These are phyloP conservation scores for Bombus huntii DNA, from an alignment of 1,140 invertebrate genomes.

Conservation along the genomic window DNA sequence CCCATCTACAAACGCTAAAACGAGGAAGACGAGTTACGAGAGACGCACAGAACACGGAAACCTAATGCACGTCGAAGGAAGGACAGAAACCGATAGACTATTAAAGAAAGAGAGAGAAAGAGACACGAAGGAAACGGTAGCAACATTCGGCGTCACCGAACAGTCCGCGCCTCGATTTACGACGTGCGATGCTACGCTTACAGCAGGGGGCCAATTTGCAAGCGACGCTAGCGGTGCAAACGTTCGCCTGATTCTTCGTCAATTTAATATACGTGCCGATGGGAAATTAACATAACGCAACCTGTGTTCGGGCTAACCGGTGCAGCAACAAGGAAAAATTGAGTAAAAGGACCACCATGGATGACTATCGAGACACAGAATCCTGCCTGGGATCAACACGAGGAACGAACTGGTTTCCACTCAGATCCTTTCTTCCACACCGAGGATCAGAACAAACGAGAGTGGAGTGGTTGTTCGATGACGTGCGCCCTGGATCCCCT, in stretches of 20 bases:
- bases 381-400: neutral
- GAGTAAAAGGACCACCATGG: neutral
- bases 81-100: neutral
- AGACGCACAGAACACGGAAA: neutral
- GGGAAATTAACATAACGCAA: neutral
- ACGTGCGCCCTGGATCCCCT: constrained; percentile 44
- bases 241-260: neutral
- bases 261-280: constrained; percentile 29
- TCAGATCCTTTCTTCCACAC: constrained; percentile 25
- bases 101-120: neutral
- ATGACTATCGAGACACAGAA: too few species aligned
- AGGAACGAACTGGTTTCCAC: constrained; percentile 57
- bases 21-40: neutral
- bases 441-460: constrained; percentile 61
- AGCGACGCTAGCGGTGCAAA: constrained; percentile 33
- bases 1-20: neutral
- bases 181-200: constrained; percentile 48
- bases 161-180: constrained; percentile 61
- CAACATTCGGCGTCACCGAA: constrained; percentile 27
- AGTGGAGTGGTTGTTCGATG: constrained; percentile 60
- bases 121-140: neutral
- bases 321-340: constrained; percentile 15
- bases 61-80: too few species aligned
- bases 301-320: neutral
- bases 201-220: constrained; percentile 63